A percentile compares a stretch with the other conserved stretches of the same genome.
phyloP scores from a whole-genome alignment of 2,888 invertebrate species.

The Dasysyrphus tricinctus region DNA sequence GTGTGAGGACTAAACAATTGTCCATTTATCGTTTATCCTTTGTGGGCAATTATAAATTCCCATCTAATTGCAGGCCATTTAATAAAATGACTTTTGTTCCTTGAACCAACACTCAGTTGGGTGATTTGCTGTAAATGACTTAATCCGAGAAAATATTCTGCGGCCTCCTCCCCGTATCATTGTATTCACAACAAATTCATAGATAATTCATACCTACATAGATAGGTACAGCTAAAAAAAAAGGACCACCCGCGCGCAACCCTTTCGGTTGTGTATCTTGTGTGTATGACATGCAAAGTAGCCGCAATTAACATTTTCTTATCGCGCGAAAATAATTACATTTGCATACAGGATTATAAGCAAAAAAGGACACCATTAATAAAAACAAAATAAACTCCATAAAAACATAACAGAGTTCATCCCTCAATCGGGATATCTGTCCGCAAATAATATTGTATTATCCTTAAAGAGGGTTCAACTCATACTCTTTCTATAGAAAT shows the following conservation, averaged over 20 bases:
- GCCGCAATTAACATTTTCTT: slow-evolving; percentile 73
- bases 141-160: slow-evolving; percentile 54
- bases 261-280: neutral
- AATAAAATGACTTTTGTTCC: slow-evolving; percentile 53
- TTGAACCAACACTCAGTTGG: slow-evolving; percentile 39
- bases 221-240: neutral
- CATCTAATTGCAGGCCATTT: slow-evolving; percentile 67
- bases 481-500: neutral
- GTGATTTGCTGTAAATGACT: slow-evolving; percentile 61
- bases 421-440: slow-evolving; percentile 60
- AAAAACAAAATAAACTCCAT: slow-evolving; percentile 20
- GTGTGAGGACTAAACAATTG: slow-evolving; percentile 35
- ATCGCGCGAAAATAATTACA: slow-evolving; percentile 74
- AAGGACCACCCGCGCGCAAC: slow-evolving; percentile 23
- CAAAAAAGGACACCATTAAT: slow-evolving; percentile 35
- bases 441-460: slow-evolving; percentile 48
- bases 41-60: slow-evolving; percentile 68
- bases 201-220: slow-evolving; percentile 59
- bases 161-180: neutral
- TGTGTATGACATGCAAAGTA: slow-evolving; percentile 71
- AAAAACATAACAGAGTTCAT: slow-evolving; percentile 47
- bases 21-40: slow-evolving; percentile 50
- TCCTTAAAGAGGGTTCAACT: slow-evolving; percentile 43
- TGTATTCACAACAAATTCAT: slow-evolving; percentile 59
- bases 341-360: slow-evolving; percentile 71